Percentiles rank a stretch among this genome's conserved stretches.
These are phyloP conservation scores for Drosophila lacicola DNA, from an alignment of 2,888 invertebrate species.

Conservation along the genomic window DNA sequence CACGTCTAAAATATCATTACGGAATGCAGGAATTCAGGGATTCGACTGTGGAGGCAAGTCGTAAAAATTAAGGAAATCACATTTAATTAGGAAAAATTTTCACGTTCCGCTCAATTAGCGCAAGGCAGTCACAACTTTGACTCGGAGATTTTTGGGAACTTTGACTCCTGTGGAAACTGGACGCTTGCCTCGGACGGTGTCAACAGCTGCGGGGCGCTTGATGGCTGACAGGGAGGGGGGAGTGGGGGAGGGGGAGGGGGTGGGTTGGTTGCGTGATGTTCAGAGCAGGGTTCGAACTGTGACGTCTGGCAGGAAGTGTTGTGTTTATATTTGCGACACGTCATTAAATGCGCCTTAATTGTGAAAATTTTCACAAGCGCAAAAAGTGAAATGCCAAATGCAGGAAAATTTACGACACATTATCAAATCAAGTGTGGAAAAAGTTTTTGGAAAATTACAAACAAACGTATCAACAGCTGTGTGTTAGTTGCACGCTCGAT, in stretches of 20 bases:
- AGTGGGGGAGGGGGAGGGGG: slow-evolving; percentile 1
- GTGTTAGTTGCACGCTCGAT: slow-evolving; percentile 8
- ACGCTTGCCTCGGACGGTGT: slow-evolving; percentile 54
- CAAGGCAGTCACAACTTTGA: slow-evolving; percentile 39
- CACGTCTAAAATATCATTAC: slow-evolving; percentile 58
- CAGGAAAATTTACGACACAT: slow-evolving; percentile 70
- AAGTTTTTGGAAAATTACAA: slow-evolving; percentile 40
- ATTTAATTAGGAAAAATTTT: slow-evolving; percentile 79
- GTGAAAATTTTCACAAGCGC: slow-evolving; percentile 66
- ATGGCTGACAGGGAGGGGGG: slow-evolving; percentile 11
- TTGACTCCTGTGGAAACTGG: slow-evolving; percentile 49
- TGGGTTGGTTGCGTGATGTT: slow-evolving; percentile 6
- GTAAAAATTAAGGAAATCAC: slow-evolving; percentile 74
- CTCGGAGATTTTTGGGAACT: slow-evolving; percentile 49
- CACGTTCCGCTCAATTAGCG: slow-evolving; percentile 78
- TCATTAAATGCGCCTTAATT: slow-evolving; percentile 77
- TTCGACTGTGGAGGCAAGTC: slow-evolving; percentile 39
- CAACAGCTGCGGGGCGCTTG: slow-evolving; percentile 62
- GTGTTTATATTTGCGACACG: slow-evolving; percentile 75
- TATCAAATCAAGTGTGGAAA: slow-evolving; percentile 72
- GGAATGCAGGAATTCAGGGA: slow-evolving; percentile 30
- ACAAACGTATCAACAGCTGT: slow-evolving; percentile 39
- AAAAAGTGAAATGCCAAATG: slow-evolving; percentile 62
- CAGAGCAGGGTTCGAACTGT: not conserved
- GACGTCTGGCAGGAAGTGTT: slow-evolving; percentile 54